phyloP scores from a whole-genome alignment of 2,113 vertebrate species.

The Psittacara wagleri region DNA sequence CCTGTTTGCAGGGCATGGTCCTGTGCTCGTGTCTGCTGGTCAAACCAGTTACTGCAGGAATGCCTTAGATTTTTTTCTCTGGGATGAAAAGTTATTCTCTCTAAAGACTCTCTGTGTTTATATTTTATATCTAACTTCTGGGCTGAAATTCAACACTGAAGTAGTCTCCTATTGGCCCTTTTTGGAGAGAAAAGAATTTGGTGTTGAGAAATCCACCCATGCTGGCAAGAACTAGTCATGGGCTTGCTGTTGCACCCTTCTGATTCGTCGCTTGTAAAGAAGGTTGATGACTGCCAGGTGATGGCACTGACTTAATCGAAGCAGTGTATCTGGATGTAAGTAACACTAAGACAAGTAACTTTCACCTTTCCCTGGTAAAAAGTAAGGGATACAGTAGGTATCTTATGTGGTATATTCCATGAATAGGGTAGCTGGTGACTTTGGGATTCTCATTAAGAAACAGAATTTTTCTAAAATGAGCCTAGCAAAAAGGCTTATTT shows the following conservation, averaged over 20 bases:
- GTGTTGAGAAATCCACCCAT: accelerated
- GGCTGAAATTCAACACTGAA: neutral
- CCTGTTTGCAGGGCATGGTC: neutral
- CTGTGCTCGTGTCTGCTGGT: neutral
- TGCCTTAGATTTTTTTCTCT: neutral
- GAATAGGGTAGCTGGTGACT: neutral
- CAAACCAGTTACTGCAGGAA: neutral
- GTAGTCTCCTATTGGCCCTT: neutral
- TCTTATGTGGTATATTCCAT: neutral
- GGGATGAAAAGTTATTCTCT: neutral
- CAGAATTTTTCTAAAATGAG: neutral
- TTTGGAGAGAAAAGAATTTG: neutral
- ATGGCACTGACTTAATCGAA: neutral
- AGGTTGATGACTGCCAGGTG: neutral
- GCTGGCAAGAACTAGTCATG: neutral
- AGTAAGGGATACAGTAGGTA: neutral
- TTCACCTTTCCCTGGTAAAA: neutral
- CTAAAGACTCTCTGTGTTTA: neutral
- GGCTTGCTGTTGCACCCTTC: neutral
- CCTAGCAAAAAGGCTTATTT: neutral
- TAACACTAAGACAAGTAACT: neutral
- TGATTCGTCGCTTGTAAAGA: accelerated
- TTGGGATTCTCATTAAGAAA: neutral
- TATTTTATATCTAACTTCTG: neutral
- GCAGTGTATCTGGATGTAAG: neutral